Base-by-base conservation (phyloP, 2,888 invertebrate genomes). In the Epirrhoe tristata region DNA sequence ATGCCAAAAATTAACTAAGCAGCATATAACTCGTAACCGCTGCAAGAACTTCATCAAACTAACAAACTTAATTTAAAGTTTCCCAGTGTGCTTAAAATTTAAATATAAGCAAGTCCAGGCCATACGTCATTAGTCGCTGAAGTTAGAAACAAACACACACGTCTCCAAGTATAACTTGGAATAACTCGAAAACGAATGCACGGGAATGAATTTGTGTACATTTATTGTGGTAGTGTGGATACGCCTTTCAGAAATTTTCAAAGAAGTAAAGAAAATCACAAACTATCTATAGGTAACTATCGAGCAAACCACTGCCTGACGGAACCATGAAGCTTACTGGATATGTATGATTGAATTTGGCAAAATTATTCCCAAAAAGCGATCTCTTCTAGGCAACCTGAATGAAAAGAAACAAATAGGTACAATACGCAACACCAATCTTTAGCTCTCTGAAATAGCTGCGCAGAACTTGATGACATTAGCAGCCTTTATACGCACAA, bases 81-180 rank as follows among this genome's bases (percentile, higher is more conserved):
- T 73, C 65, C 58, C 75, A 67, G 75, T 77, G 72, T 79, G 82
- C 81, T 85, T 84, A 81, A 81, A 83, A 83, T 84, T 81, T 79
- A 79, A 82, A 81, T 81, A 81, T 80, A 82, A 77, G 76, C 81
- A 77, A 81, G 76, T 79, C 75, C 76, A 74, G 14, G 79, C 83
- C 85, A 88, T 86, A 90, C 86, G 80, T 90, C 90, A 90, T 90
- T 90, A 89, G 86, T 79, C 80, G 78, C 75, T 75, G 72, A 73
- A 72, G 61, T 67, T 65, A 54, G 67, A 67, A 57, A 63, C 72
- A 77, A 78, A 73, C 71, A 73, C 71, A 83, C 81, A 79, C 82
- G 77, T 81, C 79, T 81, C 72, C 71, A 46, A 67, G 67, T 89
- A 84, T 85, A 87, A 89, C 84, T 88, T 77, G 67, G 71, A 70